Conservation (phyloP, 2,113 vertebrate species). For the Phycodurus eques region DNA sequence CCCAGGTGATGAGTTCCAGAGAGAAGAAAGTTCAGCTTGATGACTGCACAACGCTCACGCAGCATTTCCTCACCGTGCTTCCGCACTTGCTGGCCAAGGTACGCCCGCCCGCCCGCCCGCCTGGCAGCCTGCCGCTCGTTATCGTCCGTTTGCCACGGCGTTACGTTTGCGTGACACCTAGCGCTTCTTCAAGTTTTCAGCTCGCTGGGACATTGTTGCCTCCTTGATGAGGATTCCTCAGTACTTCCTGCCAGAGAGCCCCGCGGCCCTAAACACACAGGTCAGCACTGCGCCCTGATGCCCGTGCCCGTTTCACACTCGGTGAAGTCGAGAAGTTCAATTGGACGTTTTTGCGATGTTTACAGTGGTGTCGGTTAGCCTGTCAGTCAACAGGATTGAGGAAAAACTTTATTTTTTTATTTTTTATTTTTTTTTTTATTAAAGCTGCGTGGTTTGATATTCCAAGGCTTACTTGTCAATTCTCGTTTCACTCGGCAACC, state of each 20-base stretch:
- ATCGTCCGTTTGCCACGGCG: too few relatives aligned
- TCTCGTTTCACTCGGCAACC: neutral
- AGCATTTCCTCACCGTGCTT: conserved; percentile 79
- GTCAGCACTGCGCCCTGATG: conserved; percentile 26
- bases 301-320: neutral
- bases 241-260: conserved; percentile 78
- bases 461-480: neutral
- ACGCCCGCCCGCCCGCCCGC: neutral
- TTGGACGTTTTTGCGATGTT: neutral
- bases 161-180: neutral
- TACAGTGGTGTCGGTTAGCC: neutral
- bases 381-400: neutral
- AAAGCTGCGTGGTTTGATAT: neutral
- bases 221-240: conserved; percentile 84
- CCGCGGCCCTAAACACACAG: conserved; percentile 58
- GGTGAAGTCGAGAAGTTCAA: neutral
- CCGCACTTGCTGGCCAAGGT: conserved; percentile 86
- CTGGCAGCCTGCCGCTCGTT: neutral
- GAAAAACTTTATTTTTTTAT: neutral
- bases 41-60: conserved; percentile 82
- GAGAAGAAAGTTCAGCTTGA: conserved; percentile 83
- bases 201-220: conserved; percentile 71
- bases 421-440: neutral
- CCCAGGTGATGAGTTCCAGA: conserved; percentile 69
- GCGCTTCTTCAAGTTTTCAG: conserved; percentile 73